Evolutionary conservation across 1,140 invertebrate species (phyloP), one percentile per base, ranked within the genome.

Genomic region (Colletes gigas): DNA sequence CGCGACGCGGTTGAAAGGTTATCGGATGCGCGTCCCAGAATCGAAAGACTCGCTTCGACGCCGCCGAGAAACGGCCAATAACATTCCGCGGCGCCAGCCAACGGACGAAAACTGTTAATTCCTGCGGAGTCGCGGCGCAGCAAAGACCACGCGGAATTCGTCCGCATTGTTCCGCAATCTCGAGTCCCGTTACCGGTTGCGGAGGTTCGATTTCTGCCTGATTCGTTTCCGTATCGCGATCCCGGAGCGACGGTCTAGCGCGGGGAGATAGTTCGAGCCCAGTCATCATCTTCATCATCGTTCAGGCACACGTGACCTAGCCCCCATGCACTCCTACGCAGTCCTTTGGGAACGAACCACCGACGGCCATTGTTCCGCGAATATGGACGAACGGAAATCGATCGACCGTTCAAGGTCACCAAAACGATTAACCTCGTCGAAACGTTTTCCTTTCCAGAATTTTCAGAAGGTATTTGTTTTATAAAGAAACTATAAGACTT

Each of bases 251-350:
- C n/a, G 77, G 57, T 65, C 50, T 14, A 44, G 55, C 30, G 12
- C 19, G 41, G 62, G 66, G 54, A 62, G 55, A 62, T 41, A 54
- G 47, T 39, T 52, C 76, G 55, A 47, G 59, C 67, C 39, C 15
- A 41, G 62, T 83, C 83, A 84, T 86, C 83, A 84, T 82, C 79
- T 60, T 86, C 84, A 84, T 84, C 74, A 78, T 82, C 70, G 63
- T 78, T 71, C 66, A 54, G 57, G 14, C 70, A 65, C 75, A 82
- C 84, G 74, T 82, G 74, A 81, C 77, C 63, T 44, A n/a, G 52
- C 70, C 3, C 30, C 15, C 60, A 62, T 57, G 72, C 60, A 83
- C 82, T 77, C 84, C 84, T 82, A 83, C 82, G 78, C 83, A 55
- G 67, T 50, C 39, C 15, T 54, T 5, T 15, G 39, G 41, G 75